These are phyloP conservation scores for Scomber scombrus DNA, from an alignment of 2,113 vertebrate genomes.

Conservation along the genomic window DNA sequence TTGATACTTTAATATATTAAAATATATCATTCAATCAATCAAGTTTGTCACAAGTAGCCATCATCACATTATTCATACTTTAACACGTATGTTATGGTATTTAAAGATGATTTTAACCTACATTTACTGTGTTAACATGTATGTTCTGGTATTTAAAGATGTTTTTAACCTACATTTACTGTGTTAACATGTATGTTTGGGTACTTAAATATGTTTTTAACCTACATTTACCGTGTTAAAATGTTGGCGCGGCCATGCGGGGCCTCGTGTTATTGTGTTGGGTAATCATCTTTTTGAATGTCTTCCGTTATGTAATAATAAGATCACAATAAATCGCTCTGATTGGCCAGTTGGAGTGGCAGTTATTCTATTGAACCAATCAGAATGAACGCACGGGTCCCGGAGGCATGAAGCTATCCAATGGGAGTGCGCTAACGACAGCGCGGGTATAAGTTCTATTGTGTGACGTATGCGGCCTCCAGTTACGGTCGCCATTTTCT, in stretches of 20 bases:
- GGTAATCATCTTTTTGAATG: not conserved
- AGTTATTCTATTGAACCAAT: conserved; percentile 38
- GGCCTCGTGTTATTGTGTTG: conserved; percentile 10
- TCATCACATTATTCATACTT: too few species aligned
- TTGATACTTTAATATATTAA: too few species aligned
- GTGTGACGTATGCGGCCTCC: conserved; percentile 51
- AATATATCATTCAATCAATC: too few species aligned
- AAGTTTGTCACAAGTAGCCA: too few species aligned
- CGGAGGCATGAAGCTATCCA: conserved; percentile 17
- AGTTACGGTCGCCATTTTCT: conserved; percentile 76
- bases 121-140: too few species aligned
- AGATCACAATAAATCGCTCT: not conserved
- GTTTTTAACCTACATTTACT: too few species aligned
- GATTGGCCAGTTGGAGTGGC: conserved; percentile 57
- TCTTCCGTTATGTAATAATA: conserved; percentile 53
- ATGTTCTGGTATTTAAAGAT: not conserved
- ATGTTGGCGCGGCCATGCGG: not conserved
- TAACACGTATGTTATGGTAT: too few species aligned
- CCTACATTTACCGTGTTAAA: too few species aligned
- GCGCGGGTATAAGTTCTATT: fast-evolving
- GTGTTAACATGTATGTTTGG: too few species aligned
- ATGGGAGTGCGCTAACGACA: conserved; percentile 35
- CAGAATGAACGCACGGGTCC: fast-evolving
- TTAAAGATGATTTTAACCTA: too few species aligned
- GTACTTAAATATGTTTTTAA: too few species aligned